phyloP scores from a whole-genome alignment of 2,888 invertebrate genomes.

The Prosopocoilus inquinatus region DNA sequence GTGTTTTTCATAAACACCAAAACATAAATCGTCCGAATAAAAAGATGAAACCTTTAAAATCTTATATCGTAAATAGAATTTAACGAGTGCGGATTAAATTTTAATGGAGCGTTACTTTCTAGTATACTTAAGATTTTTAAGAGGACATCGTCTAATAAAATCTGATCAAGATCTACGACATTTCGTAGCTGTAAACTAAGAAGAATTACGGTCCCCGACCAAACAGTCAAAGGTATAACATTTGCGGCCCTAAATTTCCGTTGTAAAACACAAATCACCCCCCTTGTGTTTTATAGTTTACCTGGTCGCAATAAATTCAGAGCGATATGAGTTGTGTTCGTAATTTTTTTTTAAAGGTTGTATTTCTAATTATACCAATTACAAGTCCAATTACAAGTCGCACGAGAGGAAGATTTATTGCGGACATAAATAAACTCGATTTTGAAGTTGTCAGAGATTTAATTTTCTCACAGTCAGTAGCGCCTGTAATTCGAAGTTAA shows the following conservation, averaged over 20 bases:
- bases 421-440: neutral
- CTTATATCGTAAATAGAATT: too few relatives aligned
- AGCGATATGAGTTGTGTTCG: conserved; percentile 17
- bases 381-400: conserved; percentile 1
- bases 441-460: too few relatives aligned
- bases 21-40: too few relatives aligned
- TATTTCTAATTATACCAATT: conserved; percentile 19
- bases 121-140: too few relatives aligned
- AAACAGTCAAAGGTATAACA: neutral
- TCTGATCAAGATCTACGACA: too few relatives aligned
- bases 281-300: conserved; percentile 13
- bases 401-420: conserved; percentile 5
- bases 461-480: too few relatives aligned
- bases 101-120: too few relatives aligned
- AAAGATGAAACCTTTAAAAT: too few relatives aligned
- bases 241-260: conserved; percentile 4
- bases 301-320: conserved; percentile 9
- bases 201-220: neutral
- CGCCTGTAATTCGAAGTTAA: too few relatives aligned
- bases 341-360: conserved; percentile 16
- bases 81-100: too few relatives aligned
- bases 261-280: conserved; percentile 8
- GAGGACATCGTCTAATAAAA: too few relatives aligned
- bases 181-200: neutral
- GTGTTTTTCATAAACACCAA: too few relatives aligned